A percentile compares a stretch with the other conserved stretches of the same genome.
Evolutionary conservation across 2,113 vertebrate species (phyloP).

Genomic region (Ailuropoda melanoleuca): DNA sequence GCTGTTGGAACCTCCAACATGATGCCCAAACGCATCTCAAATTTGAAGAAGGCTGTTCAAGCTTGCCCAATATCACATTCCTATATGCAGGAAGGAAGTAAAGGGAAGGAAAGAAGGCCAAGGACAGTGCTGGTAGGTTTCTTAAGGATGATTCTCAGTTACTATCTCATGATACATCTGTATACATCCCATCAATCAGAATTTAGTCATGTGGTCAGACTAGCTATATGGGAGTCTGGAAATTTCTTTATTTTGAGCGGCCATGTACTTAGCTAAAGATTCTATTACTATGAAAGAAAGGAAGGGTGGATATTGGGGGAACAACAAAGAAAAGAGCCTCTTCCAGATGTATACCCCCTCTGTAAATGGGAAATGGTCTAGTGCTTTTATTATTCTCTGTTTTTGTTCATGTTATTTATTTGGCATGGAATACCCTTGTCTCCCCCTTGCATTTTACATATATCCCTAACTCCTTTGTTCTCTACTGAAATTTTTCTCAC

Average conservation of each 20-base stretch:
- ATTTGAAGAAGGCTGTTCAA: not conserved
- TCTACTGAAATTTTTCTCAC: not conserved
- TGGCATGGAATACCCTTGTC: not conserved
- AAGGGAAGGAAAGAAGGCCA: not conserved
- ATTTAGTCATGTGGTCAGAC: not conserved
- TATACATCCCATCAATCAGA: not conserved
- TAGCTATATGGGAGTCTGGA: not conserved
- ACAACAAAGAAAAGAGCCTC: not conserved
- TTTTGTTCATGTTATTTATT: conserved; percentile 1
- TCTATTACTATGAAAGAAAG: not conserved
- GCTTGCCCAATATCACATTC: not conserved
- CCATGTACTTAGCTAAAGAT: not conserved
- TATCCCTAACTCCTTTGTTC: not conserved
- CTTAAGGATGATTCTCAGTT: not conserved
- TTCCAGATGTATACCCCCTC: not conserved
- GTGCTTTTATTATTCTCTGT: not conserved
- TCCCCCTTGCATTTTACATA: not conserved
- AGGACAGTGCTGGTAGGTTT: not conserved
- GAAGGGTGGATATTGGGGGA: not conserved
- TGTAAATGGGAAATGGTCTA: not conserved
- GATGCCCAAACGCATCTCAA: not conserved
- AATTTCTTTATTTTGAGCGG: not conserved
- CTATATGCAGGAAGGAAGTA: not conserved
- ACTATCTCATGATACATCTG: not conserved
- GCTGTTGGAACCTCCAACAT: not conserved